Percentiles rank a stretch among this genome's conserved stretches.
These are phyloP conservation scores for Epinephelus fuscoguttatus DNA, from an alignment of 2,113 vertebrate genomes.

Conservation along the genomic window DNA sequence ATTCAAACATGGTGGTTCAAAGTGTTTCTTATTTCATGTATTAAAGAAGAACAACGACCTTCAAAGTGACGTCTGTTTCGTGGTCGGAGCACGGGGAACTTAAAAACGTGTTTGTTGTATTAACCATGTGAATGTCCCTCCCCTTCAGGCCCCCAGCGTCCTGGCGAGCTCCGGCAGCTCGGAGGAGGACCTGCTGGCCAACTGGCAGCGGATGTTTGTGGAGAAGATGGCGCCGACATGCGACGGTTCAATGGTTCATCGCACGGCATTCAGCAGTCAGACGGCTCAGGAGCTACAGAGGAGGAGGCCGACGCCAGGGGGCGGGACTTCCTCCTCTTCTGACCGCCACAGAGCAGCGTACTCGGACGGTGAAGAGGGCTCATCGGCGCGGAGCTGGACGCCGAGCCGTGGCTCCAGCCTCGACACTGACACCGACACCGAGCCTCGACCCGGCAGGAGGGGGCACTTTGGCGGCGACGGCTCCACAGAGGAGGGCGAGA, in stretches of 20 bases:
- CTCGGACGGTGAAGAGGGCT: constrained; percentile 89
- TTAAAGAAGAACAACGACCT: too few species aligned
- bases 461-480: constrained; percentile 80
- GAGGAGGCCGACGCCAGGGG: constrained; percentile 66
- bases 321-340: constrained; percentile 36
- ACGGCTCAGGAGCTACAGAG: constrained; percentile 87
- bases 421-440: constrained; percentile 87
- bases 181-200: constrained; percentile 94
- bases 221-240: constrained; percentile 90
- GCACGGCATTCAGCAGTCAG: constrained; percentile 91
- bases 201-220: constrained; percentile 97
- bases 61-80: too few species aligned
- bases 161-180: constrained; percentile 91
- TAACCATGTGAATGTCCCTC: background rate
- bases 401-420: constrained; percentile 89
- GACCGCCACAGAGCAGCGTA: constrained; percentile 63
- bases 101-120: background rate
- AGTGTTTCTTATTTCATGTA: too few species aligned
- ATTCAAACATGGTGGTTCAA: too few species aligned
- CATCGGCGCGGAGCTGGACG: constrained; percentile 87
- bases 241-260: constrained; percentile 83
- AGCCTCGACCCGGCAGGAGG: constrained; percentile 75
- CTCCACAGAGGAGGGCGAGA: constrained; percentile 78
- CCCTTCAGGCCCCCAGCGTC: constrained; percentile 84
- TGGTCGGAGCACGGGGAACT: background rate